Conservation (phyloP, 2,888 invertebrate genomes). For the Acleris cristana region DNA sequence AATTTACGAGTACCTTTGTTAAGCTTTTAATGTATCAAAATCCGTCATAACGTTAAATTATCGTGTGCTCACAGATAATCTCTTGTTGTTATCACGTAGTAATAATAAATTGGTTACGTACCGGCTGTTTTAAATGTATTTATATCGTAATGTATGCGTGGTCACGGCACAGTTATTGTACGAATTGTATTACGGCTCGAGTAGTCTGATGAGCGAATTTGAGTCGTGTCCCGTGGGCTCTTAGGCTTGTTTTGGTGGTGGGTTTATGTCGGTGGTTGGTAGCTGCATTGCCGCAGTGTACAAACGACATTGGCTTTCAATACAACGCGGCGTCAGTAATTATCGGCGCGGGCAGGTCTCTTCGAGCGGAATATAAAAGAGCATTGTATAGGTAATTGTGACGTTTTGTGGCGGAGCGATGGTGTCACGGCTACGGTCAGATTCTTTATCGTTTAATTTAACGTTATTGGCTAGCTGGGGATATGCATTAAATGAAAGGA, state of each 20-base stretch:
- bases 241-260: not conserved
- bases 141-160: constrained; percentile 27
- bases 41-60: constrained; percentile 1
- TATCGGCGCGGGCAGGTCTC: constrained; percentile 7
- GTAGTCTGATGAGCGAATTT: not conserved
- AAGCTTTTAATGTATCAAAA: not conserved
- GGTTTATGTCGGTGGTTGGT: constrained; percentile 6
- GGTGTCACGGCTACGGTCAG: not conserved
- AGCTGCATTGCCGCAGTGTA: constrained; percentile 29
- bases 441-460: no score
- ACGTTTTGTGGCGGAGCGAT: not conserved
- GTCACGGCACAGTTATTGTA: constrained; percentile 28
- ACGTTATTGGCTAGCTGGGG: no score
- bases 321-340: constrained; percentile 25
- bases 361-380: constrained; percentile 24
- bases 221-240: not conserved
- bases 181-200: not conserved
- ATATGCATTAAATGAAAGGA: no score
- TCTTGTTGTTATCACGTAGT: constrained; percentile 17
- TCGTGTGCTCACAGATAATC: constrained; percentile 22
- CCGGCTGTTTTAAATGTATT: constrained; percentile 33
- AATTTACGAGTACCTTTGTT: not conserved
- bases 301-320: constrained; percentile 23
- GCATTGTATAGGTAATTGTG: constrained; percentile 13
- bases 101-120: constrained; percentile 24